Conservation (phyloP, 2,888 invertebrate species). For the Melanchra persicariae region DNA sequence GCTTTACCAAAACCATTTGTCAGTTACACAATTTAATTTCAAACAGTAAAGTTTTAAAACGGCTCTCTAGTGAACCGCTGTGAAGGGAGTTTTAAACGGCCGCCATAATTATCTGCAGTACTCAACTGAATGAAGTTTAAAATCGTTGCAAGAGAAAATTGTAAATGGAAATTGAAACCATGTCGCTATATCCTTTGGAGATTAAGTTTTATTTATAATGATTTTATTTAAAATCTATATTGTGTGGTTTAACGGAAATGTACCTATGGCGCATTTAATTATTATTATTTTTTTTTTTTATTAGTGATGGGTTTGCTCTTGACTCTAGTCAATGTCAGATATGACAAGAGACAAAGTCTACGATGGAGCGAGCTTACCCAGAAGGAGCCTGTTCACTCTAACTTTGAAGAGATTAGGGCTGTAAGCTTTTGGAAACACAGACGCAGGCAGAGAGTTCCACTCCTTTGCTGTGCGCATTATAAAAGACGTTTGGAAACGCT, state of each 20-base stretch:
- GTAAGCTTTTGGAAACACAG: too few relatives aligned
- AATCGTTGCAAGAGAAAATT: slow-evolving; percentile 49
- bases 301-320: too few relatives aligned
- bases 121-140: slow-evolving; percentile 62
- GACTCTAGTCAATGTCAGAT: too few relatives aligned
- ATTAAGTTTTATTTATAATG: slow-evolving; percentile 13
- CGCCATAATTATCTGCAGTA: slow-evolving; percentile 62
- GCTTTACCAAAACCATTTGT: slow-evolving; percentile 32
- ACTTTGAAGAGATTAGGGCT: too few relatives aligned
- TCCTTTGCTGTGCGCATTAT: too few relatives aligned
- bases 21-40: slow-evolving; percentile 40
- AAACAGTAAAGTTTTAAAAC: slow-evolving; percentile 53
- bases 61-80: slow-evolving; percentile 46
- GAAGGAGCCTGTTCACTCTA: too few relatives aligned
- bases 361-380: too few relatives aligned
- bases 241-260: background rate
- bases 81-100: slow-evolving; percentile 46
- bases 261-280: too few relatives aligned
- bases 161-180: slow-evolving; percentile 58
- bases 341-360: too few relatives aligned
- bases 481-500: too few relatives aligned
- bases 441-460: too few relatives aligned
- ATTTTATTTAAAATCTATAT: background rate
- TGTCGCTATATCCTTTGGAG: slow-evolving; percentile 2
- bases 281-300: too few relatives aligned